These are phyloP conservation scores for Phrynocephalus versicolor DNA, from an alignment of 2,113 vertebrate genomes.

Conservation along the genomic window DNA sequence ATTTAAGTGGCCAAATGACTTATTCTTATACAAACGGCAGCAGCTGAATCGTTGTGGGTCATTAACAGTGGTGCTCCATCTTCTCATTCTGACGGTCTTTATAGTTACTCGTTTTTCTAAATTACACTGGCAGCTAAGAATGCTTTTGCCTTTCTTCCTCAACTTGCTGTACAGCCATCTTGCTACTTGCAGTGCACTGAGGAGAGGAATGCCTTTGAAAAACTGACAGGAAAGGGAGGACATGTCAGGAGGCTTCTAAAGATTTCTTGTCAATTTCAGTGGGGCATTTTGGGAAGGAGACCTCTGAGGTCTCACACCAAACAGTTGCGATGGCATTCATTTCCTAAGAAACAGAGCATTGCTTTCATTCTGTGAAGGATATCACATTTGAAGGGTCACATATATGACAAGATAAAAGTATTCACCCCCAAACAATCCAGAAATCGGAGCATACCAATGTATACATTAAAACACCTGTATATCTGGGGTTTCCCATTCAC, in stretches of 20 bases:
- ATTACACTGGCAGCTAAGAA: conserved; percentile 18
- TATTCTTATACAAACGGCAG: conserved; percentile 22
- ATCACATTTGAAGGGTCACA: not conserved
- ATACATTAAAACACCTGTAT: not conserved
- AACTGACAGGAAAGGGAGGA: conserved; percentile 25
- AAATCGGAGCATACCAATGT: not conserved
- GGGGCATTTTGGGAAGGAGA: not conserved
- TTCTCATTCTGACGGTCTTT: conserved; percentile 22
- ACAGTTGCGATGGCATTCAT: not conserved
- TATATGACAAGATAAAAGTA: not conserved
- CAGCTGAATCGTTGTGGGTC: conserved; percentile 50
- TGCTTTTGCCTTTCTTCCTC: conserved; percentile 24
- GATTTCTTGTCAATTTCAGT: conserved; percentile 23
- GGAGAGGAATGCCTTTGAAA: conserved; percentile 24
- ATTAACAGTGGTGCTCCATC: conserved; percentile 32
- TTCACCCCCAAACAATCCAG: not conserved
- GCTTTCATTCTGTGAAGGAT: not conserved
- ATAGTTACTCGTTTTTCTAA: conserved; percentile 40
- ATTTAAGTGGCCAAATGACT: conserved; percentile 37
- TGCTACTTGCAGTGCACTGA: not conserved
- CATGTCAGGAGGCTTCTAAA: not conserved
- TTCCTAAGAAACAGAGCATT: not conserved
- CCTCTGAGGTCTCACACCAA: not conserved
- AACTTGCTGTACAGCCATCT: not conserved
- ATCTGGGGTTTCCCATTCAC: not conserved